Evolutionary conservation across 2,113 vertebrate species (phyloP).

Genomic region (Fulica atra): DNA sequence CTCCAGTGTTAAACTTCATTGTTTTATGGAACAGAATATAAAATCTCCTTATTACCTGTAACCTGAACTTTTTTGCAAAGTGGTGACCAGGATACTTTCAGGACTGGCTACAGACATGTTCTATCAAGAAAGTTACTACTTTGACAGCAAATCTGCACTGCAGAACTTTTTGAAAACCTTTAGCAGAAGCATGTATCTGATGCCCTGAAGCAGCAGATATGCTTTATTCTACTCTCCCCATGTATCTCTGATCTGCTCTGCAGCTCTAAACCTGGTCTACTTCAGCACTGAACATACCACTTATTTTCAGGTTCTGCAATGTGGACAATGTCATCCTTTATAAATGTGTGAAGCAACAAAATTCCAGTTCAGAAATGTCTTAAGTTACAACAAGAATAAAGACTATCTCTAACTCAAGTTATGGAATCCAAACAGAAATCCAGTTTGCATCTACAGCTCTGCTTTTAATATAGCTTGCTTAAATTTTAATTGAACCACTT

Average conservation of each 20-base stretch:
- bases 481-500: not conserved
- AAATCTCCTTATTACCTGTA: not conserved
- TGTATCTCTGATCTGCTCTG: not conserved
- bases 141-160: not conserved
- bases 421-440: not conserved
- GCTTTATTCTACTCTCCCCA: not conserved
- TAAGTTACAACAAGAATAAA: not conserved
- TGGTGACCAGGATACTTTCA: not conserved
- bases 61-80: not conserved
- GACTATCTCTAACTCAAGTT: not conserved
- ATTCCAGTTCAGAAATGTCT: not conserved
- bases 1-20: not conserved
- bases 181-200: not conserved
- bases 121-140: not conserved
- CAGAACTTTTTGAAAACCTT: not conserved
- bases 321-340: too few species aligned
- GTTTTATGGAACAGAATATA: not conserved
- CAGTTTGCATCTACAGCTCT: not conserved
- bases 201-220: not conserved
- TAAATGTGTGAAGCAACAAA: not conserved
- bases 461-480: not conserved
- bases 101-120: not conserved
- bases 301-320: not conserved
- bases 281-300: not conserved
- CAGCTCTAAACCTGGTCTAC: not conserved